Conservation (phyloP, 2,888 invertebrate genomes). For the Clivina fossor region DNA sequence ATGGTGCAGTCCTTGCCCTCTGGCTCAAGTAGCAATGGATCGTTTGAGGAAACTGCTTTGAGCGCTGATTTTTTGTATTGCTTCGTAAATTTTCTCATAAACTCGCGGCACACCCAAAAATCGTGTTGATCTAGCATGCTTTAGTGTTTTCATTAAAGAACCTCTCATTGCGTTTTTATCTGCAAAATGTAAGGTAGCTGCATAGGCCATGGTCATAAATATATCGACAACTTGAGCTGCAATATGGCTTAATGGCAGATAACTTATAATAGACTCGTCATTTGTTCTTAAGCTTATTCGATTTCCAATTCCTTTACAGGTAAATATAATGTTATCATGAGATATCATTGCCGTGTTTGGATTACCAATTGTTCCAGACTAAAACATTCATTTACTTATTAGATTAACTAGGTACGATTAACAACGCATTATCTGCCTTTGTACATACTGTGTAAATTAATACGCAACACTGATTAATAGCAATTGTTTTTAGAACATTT, state of each 20-base stretch:
- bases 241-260: conserved; percentile 86
- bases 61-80: conserved; percentile 73
- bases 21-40: conserved; percentile 75
- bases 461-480: conserved; percentile 82
- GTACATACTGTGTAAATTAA: conserved; percentile 78
- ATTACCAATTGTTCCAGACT: conserved; percentile 86
- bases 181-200: conserved; percentile 81
- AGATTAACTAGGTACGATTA: too few relatives aligned
- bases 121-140: conserved; percentile 78
- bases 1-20: conserved; percentile 69
- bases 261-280: conserved; percentile 71
- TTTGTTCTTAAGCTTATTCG: conserved; percentile 58
- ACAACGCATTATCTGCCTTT: too few relatives aligned
- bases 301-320: conserved; percentile 61
- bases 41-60: conserved; percentile 72
- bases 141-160: conserved; percentile 71
- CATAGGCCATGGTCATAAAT: conserved; percentile 65
- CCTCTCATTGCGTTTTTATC: conserved; percentile 89
- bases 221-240: conserved; percentile 89
- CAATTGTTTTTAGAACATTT: conserved; percentile 66
- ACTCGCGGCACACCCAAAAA: conserved; percentile 90
- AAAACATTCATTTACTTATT: too few relatives aligned
- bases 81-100: conserved; percentile 92
- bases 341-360: conserved; percentile 93
- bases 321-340: conserved; percentile 84